Base-by-base conservation (phyloP, 1,140 invertebrate species). In the Drosophila varians region DNA sequence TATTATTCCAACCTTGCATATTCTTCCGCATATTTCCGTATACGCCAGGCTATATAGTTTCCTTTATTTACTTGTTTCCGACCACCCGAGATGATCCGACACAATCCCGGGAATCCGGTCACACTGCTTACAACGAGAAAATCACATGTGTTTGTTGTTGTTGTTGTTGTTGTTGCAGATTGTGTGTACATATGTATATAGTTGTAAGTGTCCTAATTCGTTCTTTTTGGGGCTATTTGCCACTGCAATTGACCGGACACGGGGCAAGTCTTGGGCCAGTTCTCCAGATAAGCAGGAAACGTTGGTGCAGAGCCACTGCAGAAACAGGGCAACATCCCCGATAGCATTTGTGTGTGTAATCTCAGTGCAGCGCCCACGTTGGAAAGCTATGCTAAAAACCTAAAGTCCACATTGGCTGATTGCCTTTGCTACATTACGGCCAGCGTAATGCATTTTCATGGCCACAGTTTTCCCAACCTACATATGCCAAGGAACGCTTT, bases 91-190 rank as follows among this genome's bases (percentile, higher is more conserved):
- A 31, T 31, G 28, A 31, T 31, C 36, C n/a, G 36, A 12, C 36
- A 38, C 14, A 14, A 19, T 14, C 31, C 21, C 1, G n/a, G 8
- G 5, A 48, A 43, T 40, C 28, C 40, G 80, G 79, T 36, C 79
- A 83, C 79, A 83, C 79, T 72, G 60, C 40, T 14, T 54, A 34
- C 34, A 36, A 38, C 54, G 42, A 46, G 60, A 28, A 76, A 80
- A 86, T 84, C 82, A 86, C 82, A 86, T 84, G 80, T 86, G 79
- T 74, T 65, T 74, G 51, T 74, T 74, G 52, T 74, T 74, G 53
- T 65, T 74, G 51, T 74, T 74, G 52, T 74, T 74, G 53, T 65
- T 65, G 45, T 36, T 45, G 23, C 60, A 16, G 68, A 54, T 42
- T 51, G 46, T 26, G 25, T 19, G 19, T 43, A 31, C 43, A 43